Base-by-base conservation (phyloP, 2,888 invertebrate genomes). In the Agrotis ipsilon region DNA sequence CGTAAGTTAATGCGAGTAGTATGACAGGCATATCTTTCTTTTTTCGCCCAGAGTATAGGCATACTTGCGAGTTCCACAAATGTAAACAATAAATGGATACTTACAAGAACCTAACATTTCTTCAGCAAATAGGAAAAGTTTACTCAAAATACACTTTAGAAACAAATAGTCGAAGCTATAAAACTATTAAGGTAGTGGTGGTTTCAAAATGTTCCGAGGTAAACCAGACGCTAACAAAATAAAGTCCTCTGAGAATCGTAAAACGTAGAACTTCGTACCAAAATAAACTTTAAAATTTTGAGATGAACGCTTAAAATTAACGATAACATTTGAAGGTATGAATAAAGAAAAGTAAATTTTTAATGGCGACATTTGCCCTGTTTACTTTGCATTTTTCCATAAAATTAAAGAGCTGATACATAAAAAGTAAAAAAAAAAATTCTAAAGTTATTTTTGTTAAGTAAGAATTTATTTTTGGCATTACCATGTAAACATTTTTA, bases 221-320 rank as follows among this genome's bases (percentile, higher is more conserved):
- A 77, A 78, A 64, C 66, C 76, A 78, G 75, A 79, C 70, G 71
- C 43, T 75, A 68, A 84, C 66, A 74, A 81, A 84, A 78, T 55
- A 76, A 72, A 81, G 73, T 68, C 68, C 58, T 78, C 73, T n/a
- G 49, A 24, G 46, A 75, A 63, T 64, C 32, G 76, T 80, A 78
- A 82, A 86, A 76, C 68, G 49, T 48, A 75, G 71, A 82, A 81
- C 81, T 76, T 62, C 52, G 52, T 70, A 71, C 45, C 46, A 70
- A n/a, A n/a, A n/a, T n/a, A n/a, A n/a, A n/a, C n/a, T n/a, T n/a
- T n/a, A n/a, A n/a, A n/a, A 81, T 75, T 83, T 69, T 67, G 69
- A 86, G 82, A 78, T 66, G 60, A 81, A 81, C 74, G 69, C 68
- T 62, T 14, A 71, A 75, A 75, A 54, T 77, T 51, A 65, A 52